Conservation (phyloP, 2,797 vertebrate species). For the Micrastur ruficollis region DNA sequence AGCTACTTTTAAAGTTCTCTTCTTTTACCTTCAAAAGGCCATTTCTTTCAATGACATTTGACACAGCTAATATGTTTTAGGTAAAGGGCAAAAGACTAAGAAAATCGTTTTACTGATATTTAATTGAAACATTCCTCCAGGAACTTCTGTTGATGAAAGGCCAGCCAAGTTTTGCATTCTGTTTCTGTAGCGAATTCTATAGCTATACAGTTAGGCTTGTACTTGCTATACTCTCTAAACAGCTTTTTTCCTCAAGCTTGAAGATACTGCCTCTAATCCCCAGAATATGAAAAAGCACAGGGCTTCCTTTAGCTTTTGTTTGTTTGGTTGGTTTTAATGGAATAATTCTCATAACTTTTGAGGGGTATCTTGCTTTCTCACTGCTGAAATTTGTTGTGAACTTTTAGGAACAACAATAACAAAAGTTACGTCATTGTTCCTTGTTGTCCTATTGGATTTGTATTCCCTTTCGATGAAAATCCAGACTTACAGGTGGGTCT, state of each 20-base stretch:
- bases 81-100: neutral
- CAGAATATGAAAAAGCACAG: neutral
- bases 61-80: neutral
- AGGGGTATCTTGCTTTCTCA: neutral
- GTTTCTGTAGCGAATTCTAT: neutral
- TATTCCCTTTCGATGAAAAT: neutral
- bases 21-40: neutral
- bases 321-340: neutral
- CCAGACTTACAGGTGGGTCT: neutral
- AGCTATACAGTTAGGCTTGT: neutral
- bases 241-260: neutral
- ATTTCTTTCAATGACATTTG: neutral
- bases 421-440: neutral
- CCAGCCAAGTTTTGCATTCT: neutral
- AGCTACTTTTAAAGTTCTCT: neutral
- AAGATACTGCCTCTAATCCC: neutral
- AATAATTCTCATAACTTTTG: neutral
- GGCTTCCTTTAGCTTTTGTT: rapidly evolving
- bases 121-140: neutral
- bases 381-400: neutral
- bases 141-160: neutral
- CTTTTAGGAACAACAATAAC: neutral
- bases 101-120: neutral
- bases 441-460: neutral
- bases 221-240: neutral